Conservation (phyloP, 2,888 invertebrate species). For the Cristatella mucedo region DNA sequence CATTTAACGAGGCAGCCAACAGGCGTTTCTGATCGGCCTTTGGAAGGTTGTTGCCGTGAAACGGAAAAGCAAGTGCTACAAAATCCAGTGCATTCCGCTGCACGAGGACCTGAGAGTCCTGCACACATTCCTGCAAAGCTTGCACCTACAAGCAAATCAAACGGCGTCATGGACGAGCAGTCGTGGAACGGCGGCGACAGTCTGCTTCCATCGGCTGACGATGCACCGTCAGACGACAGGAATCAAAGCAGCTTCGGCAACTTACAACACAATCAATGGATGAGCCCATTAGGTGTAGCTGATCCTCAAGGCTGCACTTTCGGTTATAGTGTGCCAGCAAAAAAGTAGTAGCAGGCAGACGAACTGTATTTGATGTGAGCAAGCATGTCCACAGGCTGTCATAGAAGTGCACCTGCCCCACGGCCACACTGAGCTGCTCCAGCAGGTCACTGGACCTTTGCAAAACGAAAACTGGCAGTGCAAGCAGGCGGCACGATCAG, state of each 20-base stretch:
- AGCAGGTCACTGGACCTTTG: constrained; percentile 44
- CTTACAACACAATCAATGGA: constrained; percentile 64
- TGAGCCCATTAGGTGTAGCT: constrained; percentile 63
- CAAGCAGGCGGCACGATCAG: constrained; percentile 3
- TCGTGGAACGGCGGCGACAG: no score
- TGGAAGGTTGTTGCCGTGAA: constrained; percentile 55
- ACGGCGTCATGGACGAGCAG: no score
- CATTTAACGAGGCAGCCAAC: constrained; percentile 53
- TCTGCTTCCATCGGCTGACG: no score
- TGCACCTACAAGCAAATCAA: constrained; percentile 46
- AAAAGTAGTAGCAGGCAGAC: constrained; percentile 65
- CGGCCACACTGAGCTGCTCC: constrained; percentile 57
- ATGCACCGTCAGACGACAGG: no score
- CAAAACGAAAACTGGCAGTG: not conserved
- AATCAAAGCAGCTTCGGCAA: no score
- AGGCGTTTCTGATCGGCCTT: constrained; percentile 49
- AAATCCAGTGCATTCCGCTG: constrained; percentile 71
- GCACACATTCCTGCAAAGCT: constrained; percentile 60
- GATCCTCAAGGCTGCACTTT: constrained; percentile 60
- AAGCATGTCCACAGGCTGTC: constrained; percentile 75
- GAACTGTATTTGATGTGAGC: constrained; percentile 58
- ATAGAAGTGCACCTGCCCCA: constrained; percentile 63
- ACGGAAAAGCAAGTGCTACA: constrained; percentile 62
- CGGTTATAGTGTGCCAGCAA: constrained; percentile 63
- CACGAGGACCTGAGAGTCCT: constrained; percentile 63